Percentiles rank a stretch among this genome's conserved stretches.
These are phyloP conservation scores for Phyllostomus hastatus DNA, from an alignment of 2,113 vertebrate species.

Conservation along the genomic window DNA sequence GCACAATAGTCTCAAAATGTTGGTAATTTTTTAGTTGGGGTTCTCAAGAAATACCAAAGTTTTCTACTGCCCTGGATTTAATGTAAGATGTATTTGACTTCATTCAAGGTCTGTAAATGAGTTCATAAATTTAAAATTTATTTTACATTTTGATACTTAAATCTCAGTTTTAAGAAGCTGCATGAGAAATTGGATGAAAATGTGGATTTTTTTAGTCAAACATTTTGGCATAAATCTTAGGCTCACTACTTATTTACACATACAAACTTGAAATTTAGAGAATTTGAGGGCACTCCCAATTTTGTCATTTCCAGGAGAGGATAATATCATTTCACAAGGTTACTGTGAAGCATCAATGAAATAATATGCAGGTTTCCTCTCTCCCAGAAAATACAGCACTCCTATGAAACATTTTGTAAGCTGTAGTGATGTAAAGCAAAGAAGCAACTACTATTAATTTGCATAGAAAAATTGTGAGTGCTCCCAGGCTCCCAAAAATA, in stretches of 20 bases:
- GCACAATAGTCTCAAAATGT: background rate
- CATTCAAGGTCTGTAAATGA: background rate
- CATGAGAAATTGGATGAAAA: background rate
- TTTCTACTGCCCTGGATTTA: background rate
- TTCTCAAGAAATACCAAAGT: background rate
- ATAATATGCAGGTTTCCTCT: background rate
- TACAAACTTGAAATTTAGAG: background rate
- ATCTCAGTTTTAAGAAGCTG: background rate
- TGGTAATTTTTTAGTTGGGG: background rate
- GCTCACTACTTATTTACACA: background rate
- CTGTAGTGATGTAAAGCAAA: background rate
- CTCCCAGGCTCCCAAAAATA: background rate
- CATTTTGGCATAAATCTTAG: background rate
- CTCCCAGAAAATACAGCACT: background rate
- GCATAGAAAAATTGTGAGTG: background rate
- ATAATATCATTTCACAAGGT: background rate
- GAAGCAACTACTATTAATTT: background rate
- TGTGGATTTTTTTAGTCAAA: background rate
- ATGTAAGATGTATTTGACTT: background rate
- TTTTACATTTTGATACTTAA: background rate
- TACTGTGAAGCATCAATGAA: background rate
- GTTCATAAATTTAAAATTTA: conserved; percentile 1
- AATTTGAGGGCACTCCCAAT: background rate
- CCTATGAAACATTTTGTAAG: background rate
- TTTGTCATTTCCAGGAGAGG: background rate